Evolutionary conservation across 2,113 vertebrate species (phyloP).

Genomic region (Orycteropus afer): DNA sequence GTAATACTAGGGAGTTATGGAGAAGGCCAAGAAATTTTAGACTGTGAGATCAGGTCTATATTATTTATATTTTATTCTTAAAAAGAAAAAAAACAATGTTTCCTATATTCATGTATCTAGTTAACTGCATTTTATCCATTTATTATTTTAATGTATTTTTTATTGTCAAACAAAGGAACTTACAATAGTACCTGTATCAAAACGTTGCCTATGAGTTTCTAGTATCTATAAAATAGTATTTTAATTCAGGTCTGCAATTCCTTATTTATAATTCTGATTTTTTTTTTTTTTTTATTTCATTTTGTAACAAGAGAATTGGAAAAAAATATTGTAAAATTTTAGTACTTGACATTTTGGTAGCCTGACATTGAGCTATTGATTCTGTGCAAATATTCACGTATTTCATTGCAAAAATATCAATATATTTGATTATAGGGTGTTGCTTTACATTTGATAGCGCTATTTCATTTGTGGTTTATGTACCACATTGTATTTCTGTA

Average conservation of each 20-base stretch:
- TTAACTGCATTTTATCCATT: background rate
- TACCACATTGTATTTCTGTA: background rate
- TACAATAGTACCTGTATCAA: background rate
- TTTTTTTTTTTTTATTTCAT: background rate
- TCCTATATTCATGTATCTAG: background rate
- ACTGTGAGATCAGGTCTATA: background rate
- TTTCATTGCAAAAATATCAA: background rate
- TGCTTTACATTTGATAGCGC: background rate
- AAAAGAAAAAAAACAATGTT: background rate
- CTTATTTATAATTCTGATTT: background rate
- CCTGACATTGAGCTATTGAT: background rate
- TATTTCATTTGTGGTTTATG: background rate
- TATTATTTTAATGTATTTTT: background rate
- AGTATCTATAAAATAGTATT: background rate
- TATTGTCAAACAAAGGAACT: background rate
- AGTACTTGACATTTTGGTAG: background rate
- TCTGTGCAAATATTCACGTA: background rate
- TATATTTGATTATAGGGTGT: background rate
- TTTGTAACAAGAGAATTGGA: background rate
- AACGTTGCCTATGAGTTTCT: background rate
- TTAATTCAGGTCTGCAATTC: background rate
- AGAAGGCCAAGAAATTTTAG: background rate
- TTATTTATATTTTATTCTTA: conserved; percentile 21
- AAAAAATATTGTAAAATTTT: conserved; percentile 20
- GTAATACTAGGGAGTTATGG: background rate